These are phyloP conservation scores for Muscidifurax raptorellus DNA, from an alignment of 1,140 invertebrate genomes.

Conservation along the genomic window DNA sequence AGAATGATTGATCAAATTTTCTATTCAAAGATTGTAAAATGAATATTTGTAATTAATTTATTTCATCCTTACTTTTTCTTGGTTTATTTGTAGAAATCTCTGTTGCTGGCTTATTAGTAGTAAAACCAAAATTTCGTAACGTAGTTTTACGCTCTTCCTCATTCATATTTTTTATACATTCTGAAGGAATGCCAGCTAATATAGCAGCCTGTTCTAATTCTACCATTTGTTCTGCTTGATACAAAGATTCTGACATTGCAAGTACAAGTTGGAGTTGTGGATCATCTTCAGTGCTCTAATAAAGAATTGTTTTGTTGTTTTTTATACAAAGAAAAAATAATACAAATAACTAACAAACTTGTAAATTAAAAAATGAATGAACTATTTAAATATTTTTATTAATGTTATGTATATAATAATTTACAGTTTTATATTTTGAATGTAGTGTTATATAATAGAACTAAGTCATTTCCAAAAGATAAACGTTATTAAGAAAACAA, in stretches of 20 bases:
- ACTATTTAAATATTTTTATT: background rate
- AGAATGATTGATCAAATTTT: conserved; percentile 38
- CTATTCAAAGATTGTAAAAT: conserved; percentile 34
- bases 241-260: conserved; percentile 74
- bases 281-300: conserved; percentile 65
- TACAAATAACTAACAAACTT: conserved; percentile 1
- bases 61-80: conserved; percentile 62
- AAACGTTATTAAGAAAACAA: background rate
- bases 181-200: conserved; percentile 54
- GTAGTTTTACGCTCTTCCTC: conserved; percentile 61
- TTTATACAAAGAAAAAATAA: background rate
- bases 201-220: conserved; percentile 65
- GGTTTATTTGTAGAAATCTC: conserved; percentile 50
- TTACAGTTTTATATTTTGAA: conserved; percentile 6
- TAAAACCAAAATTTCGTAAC: conserved; percentile 70
- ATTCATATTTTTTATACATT: conserved; percentile 53
- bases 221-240: conserved; percentile 70
- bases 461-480: background rate
- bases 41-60: background rate
- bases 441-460: conserved; percentile 2
- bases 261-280: conserved; percentile 73
- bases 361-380: conserved; percentile 32
- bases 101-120: conserved; percentile 60
- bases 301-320: conserved; percentile 30
- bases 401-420: conserved; percentile 6